Evolutionary conservation across 2,113 vertebrate species (phyloP).

Genomic region (Podocnemis expansa): DNA sequence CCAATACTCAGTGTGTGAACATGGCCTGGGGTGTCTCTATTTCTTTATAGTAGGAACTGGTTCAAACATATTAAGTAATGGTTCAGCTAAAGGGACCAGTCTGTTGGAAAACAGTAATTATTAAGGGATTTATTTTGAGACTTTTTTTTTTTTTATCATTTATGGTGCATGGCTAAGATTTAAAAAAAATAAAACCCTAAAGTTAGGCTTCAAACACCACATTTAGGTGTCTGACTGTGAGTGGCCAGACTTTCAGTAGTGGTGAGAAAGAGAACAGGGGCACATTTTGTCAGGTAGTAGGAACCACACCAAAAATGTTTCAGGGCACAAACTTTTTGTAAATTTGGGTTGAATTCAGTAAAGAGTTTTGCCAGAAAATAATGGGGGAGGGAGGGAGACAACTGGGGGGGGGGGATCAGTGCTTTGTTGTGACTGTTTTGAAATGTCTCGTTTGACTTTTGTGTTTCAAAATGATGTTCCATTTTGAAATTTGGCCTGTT

Average conservation of each 20-base stretch:
- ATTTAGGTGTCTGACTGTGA: background rate
- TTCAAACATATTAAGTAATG: constrained; percentile 76
- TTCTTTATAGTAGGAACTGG: constrained; percentile 71
- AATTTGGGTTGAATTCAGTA: background rate
- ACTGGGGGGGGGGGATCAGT: too few relatives aligned
- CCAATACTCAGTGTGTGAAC: constrained; percentile 86
- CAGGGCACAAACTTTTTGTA: background rate
- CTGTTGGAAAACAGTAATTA: constrained; percentile 71
- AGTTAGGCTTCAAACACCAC: background rate
- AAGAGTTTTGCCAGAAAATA: background rate
- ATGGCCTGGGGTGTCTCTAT: constrained; percentile 81
- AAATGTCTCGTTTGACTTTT: background rate
- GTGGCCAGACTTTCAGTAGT: background rate
- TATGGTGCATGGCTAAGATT: constrained; percentile 17
- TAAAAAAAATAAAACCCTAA: background rate
- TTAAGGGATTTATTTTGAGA: constrained; percentile 72
- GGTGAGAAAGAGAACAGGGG: background rate
- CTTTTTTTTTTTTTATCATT: constrained; percentile 43
- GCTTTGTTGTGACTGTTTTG: background rate
- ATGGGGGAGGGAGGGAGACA: too few relatives aligned
- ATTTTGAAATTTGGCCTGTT: background rate
- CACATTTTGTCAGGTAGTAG: background rate
- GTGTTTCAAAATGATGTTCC: background rate
- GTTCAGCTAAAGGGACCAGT: constrained; percentile 57
- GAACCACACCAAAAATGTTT: background rate